Conservation (phyloP, 2,888 invertebrate genomes). For the Acanthacorydalis orientalis region DNA sequence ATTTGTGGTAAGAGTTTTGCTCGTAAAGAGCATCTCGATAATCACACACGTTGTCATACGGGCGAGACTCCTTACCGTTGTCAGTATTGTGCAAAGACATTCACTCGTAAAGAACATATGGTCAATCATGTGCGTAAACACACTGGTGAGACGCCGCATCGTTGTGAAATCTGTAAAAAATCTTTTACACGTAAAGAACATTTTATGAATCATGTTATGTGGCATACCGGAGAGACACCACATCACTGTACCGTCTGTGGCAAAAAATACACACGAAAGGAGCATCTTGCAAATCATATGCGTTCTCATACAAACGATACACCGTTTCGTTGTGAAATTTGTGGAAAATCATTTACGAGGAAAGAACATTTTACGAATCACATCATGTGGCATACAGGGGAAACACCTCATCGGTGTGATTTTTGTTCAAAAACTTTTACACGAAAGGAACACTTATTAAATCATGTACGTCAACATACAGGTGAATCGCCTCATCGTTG, state of each 20-base stretch:
- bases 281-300: slow-evolving; percentile 78
- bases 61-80: slow-evolving; percentile 69
- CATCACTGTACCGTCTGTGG: slow-evolving; percentile 77
- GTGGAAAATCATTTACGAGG: slow-evolving; percentile 74
- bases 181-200: slow-evolving; percentile 63
- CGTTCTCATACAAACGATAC: slow-evolving; percentile 78
- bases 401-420: slow-evolving; percentile 62
- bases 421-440: slow-evolving; percentile 68
- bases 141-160: slow-evolving; percentile 59
- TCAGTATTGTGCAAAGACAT: slow-evolving; percentile 59
- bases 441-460: slow-evolving; percentile 57
- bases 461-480: slow-evolving; percentile 63
- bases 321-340: slow-evolving; percentile 72
- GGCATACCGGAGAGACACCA: slow-evolving; percentile 73
- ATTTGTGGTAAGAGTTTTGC: slow-evolving; percentile 78
- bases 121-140: slow-evolving; percentile 61
- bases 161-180: slow-evolving; percentile 63
- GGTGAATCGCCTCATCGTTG: slow-evolving; percentile 75
- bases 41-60: slow-evolving; percentile 66
- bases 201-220: slow-evolving; percentile 67
- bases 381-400: slow-evolving; percentile 76
- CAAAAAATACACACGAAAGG: slow-evolving; percentile 78
- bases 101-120: slow-evolving; percentile 63
- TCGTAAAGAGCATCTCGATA: slow-evolving; percentile 72
- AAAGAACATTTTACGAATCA: slow-evolving; percentile 85